Conservation (phyloP, 2,888 invertebrate genomes). For the Agrypnus murinus region DNA sequence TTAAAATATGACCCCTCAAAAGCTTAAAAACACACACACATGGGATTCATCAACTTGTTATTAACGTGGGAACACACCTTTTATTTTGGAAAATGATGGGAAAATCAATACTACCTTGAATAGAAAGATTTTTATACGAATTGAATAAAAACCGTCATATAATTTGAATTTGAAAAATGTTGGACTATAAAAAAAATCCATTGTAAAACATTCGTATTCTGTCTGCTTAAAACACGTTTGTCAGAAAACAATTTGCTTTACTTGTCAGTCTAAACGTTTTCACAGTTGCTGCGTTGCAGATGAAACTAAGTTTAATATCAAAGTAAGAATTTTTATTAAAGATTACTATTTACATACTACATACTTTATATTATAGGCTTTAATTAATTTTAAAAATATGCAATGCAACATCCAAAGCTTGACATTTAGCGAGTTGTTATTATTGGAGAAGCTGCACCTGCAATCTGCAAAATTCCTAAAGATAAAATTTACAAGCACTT, state of each 20-base stretch:
- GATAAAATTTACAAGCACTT: no score
- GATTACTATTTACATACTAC: no score
- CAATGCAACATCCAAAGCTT: no score
- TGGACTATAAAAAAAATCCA: neutral
- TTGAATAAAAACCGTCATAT: neutral
- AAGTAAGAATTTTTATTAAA: neutral
- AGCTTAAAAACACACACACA: no score
- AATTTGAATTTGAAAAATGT: slow-evolving; percentile 9
- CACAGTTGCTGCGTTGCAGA: neutral
- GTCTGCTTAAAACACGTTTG: slow-evolving; percentile 12
- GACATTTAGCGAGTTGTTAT: no score
- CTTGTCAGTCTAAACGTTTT: slow-evolving; percentile 10
- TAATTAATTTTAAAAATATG: no score
- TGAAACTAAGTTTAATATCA: slow-evolving; percentile 5
- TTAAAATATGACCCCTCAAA: neutral
- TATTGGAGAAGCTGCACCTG: no score
- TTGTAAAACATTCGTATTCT: slow-evolving; percentile 5
- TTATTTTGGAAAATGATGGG: neutral
- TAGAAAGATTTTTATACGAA: neutral
- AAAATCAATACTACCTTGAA: neutral
- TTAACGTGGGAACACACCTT: neutral
- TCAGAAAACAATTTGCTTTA: slow-evolving; percentile 25
- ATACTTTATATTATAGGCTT: no score
- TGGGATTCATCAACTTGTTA: neutral
- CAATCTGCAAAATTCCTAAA: no score